Percentiles rank a stretch among this genome's conserved stretches.
phyloP scores from a whole-genome alignment of 2,888 invertebrate genomes.

The Mythimna lalbum region DNA sequence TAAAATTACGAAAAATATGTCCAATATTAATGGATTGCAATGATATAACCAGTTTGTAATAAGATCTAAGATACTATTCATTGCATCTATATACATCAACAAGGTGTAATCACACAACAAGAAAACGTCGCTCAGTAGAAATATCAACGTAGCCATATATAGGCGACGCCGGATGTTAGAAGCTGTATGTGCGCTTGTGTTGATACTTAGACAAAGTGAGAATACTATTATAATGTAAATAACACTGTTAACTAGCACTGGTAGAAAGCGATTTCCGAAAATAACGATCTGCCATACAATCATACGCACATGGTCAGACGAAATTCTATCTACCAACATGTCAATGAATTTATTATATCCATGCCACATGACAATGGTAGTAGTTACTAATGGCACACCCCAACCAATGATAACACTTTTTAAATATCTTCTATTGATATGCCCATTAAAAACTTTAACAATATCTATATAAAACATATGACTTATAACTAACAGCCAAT shows the following conservation, averaged over 20 bases:
- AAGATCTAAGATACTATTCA: neutral
- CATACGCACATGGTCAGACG: too few species aligned
- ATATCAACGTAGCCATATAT: too few species aligned
- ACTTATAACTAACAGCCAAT: constrained; percentile 6
- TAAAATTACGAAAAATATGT: neutral
- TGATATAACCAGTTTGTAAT: too few species aligned
- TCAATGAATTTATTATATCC: too few species aligned
- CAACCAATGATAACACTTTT: constrained; percentile 5
- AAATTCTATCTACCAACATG: too few species aligned
- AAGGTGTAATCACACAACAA: neutral
- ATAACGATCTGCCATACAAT: neutral
- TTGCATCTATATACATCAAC: neutral
- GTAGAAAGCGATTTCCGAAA: neutral
- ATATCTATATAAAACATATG: constrained; percentile 20
- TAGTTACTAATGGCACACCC: neutral
- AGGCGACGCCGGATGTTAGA: too few species aligned
- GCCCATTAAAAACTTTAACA: constrained; percentile 3
- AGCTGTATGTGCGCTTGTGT: too few species aligned
- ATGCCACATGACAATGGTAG: neutral
- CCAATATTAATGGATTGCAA: neutral
- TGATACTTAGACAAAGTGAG: too few species aligned
- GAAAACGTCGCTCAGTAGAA: neutral
- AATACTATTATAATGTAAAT: neutral
- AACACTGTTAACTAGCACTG: neutral
- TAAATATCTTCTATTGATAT: neutral